phyloP scores from a whole-genome alignment of 2,888 invertebrate species.

The Allacma fusca region DNA sequence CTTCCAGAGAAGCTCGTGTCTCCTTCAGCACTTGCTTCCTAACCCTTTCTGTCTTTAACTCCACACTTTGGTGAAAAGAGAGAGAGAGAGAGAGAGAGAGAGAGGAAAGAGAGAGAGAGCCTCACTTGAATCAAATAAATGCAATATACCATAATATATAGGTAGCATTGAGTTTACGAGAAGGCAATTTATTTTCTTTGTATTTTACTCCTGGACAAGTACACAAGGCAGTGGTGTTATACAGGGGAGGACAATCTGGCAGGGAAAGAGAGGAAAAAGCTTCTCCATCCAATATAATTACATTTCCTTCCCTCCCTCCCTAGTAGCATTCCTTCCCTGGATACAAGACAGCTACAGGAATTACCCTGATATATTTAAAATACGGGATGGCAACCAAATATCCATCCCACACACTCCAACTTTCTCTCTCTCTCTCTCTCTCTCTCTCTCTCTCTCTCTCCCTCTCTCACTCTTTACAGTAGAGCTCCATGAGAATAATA shows the following conservation, averaged over 20 bases:
- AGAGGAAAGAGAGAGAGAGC: background rate
- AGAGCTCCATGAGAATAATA: too few species aligned
- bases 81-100: background rate
- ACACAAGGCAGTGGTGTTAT: background rate
- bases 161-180: background rate
- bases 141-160: constrained; percentile 16
- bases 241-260: background rate
- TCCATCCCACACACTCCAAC: background rate
- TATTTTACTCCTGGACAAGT: background rate
- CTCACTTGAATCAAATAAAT: background rate
- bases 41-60: constrained; percentile 1
- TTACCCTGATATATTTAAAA: constrained; percentile 4
- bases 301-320: background rate
- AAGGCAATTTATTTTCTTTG: constrained; percentile 6
- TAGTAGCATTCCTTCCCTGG: background rate
- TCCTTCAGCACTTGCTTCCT: background rate
- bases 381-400: too few species aligned
- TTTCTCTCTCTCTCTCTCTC: constrained; percentile 13
- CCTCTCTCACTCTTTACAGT: background rate
- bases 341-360: background rate
- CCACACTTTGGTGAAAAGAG: background rate
- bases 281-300: constrained; percentile 10
- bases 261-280: background rate
- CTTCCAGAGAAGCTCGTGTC: too few species aligned
- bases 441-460: constrained; percentile 13